Conservation (phyloP, 1,140 invertebrate species). For the Archegozetes longisetosus region DNA sequence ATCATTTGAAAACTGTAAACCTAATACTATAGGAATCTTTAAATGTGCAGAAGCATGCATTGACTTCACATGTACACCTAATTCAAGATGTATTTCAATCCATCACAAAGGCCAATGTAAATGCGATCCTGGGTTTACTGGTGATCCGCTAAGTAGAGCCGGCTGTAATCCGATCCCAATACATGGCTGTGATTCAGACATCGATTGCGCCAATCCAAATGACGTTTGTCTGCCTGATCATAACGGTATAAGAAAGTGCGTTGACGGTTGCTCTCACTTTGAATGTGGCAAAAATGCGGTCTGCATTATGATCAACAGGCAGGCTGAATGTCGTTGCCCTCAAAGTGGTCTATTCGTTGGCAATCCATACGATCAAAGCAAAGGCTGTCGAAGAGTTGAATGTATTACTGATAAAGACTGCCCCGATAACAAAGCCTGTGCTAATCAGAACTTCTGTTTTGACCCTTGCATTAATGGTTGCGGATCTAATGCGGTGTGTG, state of each 20-base stretch:
- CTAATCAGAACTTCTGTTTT: slow-evolving; percentile 49
- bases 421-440: slow-evolving; percentile 27
- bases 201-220: slow-evolving; percentile 17
- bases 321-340: slow-evolving; percentile 70
- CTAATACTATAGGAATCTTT: slow-evolving; percentile 2
- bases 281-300: slow-evolving; percentile 66
- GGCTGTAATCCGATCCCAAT: slow-evolving; percentile 44
- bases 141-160: slow-evolving; percentile 70
- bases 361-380: slow-evolving; percentile 48
- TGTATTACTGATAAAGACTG: slow-evolving; percentile 27
- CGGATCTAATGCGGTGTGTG: slow-evolving; percentile 68
- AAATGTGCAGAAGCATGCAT: slow-evolving; percentile 21
- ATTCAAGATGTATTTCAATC: slow-evolving; percentile 66
- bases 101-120: slow-evolving; percentile 70
- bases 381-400: slow-evolving; percentile 33
- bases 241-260: slow-evolving; percentile 18
- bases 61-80: slow-evolving; percentile 48
- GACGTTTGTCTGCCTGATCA: slow-evolving; percentile 14
- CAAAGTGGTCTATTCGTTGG: slow-evolving; percentile 55
- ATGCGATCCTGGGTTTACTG: slow-evolving; percentile 60
- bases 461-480: slow-evolving; percentile 42
- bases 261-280: slow-evolving; percentile 53
- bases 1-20: slow-evolving; percentile 15
- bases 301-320: slow-evolving; percentile 61
- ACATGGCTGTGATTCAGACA: slow-evolving; percentile 18